These are phyloP conservation scores for Catharus ustulatus DNA, from an alignment of 2,797 vertebrate species.

Conservation along the genomic window DNA sequence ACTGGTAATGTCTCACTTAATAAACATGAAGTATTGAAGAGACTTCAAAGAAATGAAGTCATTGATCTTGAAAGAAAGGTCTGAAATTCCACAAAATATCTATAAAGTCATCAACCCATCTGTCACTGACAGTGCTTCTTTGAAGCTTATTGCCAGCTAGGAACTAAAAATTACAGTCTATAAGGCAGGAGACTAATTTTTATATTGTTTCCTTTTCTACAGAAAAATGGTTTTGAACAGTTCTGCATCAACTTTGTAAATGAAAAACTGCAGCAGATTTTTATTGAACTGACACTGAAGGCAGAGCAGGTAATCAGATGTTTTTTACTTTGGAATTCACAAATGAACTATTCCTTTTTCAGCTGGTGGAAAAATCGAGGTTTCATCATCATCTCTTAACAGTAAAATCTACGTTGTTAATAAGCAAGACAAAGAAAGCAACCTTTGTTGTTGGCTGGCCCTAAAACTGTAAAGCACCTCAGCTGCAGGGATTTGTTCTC, in stretches of 20 bases:
- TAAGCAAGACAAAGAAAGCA: not conserved
- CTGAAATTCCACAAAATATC: not conserved
- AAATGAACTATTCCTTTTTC: not conserved
- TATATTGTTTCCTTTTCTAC: constrained; percentile 17
- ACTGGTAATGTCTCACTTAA: constrained; percentile 10
- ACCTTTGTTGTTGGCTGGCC: not conserved
- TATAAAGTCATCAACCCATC: constrained; percentile 14
- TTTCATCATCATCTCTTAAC: constrained; percentile 26
- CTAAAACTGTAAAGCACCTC: not conserved
- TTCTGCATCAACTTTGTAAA: constrained; percentile 99
- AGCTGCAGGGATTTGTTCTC: not conserved
- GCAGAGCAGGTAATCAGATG: constrained; percentile 89
- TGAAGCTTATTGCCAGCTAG: constrained; percentile 18
- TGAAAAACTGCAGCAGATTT: constrained; percentile 98
- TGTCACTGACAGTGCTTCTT: not conserved
- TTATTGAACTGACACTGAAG: constrained; percentile 96
- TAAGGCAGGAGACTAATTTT: not conserved
- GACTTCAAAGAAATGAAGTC: constrained; percentile 21
- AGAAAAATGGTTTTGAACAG: constrained; percentile 99
- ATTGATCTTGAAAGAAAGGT: constrained; percentile 3
- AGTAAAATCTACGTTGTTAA: constrained; percentile 31
- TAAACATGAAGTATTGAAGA: constrained; percentile 1
- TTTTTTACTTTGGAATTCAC: not conserved
- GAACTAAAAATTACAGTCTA: not conserved
- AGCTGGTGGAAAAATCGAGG: not conserved